A percentile compares a stretch with the other conserved stretches of the same genome.
These are phyloP conservation scores for Eupeodes latifasciatus DNA, from an alignment of 2,888 invertebrate species.

Conservation along the genomic window DNA sequence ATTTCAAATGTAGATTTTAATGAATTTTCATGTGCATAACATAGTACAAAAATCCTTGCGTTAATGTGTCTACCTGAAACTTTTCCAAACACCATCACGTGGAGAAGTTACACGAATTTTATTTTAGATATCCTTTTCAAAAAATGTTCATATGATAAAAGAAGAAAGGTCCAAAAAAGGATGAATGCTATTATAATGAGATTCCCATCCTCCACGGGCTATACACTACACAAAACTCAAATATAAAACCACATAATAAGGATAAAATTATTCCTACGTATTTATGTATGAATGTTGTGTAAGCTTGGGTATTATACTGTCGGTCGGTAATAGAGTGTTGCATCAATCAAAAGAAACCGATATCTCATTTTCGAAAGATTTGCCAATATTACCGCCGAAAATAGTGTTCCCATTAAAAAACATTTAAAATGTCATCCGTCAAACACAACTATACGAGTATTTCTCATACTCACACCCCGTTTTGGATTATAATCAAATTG, in stretches of 20 bases:
- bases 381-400: slow-evolving; percentile 41
- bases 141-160: neutral
- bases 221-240: neutral
- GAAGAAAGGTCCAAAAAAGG: slow-evolving; percentile 43
- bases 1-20: slow-evolving; percentile 66
- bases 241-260: slow-evolving; percentile 59
- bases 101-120: slow-evolving; percentile 18
- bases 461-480: slow-evolving; percentile 54
- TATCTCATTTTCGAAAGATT: slow-evolving; percentile 72
- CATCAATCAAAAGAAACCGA: slow-evolving; percentile 73
- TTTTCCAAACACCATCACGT: slow-evolving; percentile 43
- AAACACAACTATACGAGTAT: slow-evolving; percentile 45
- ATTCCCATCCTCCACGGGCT: slow-evolving; percentile 57
- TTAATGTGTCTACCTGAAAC: slow-evolving; percentile 60
- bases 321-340: slow-evolving; percentile 48
- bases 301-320: slow-evolving; percentile 17
- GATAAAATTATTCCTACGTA: slow-evolving; percentile 49
- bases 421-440: slow-evolving; percentile 74
- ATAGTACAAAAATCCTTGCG: slow-evolving; percentile 7
- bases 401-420: slow-evolving; percentile 74
- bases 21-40: slow-evolving; percentile 60
- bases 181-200: slow-evolving; percentile 52
- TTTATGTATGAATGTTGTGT: slow-evolving; percentile 25
- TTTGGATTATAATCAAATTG: slow-evolving; percentile 34
- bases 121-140: slow-evolving; percentile 34